Evolutionary conservation across 2,888 invertebrate genomes (phyloP), one percentile per base, ranked within the genome.

Genomic region (Caenorhabditis sp.): DNA sequence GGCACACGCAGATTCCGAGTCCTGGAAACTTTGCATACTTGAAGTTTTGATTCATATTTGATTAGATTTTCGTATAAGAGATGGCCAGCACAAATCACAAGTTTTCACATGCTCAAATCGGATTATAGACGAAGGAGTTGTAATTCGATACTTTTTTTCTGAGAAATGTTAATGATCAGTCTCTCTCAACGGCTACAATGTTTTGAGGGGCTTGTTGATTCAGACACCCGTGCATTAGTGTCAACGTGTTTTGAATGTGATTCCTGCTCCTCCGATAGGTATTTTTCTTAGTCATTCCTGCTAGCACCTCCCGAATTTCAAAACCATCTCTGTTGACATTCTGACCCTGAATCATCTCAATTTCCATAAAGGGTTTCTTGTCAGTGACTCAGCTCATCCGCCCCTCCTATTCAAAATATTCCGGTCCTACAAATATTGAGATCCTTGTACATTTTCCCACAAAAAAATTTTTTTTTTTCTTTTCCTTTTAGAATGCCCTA

Each of bases 311-410:
- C 35, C 46, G 26, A 22, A 30, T 65, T 65, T 65, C 56, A 56
- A 66, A 66, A 66, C 48, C 20, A 9, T 41, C 1, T 41, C 15
- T 66, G 27, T 68, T 70, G 48, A 48, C 39, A 52, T 50, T 45
- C 43, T 59, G 68, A 58, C 52, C 53, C 53, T 35, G 30, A 27
- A 24, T 59, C 55, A 45, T n/a, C n/a, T n/a, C n/a, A n/a, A n/a
- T 15, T 53, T 13, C 11, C 20, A 26, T 41, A 55, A 41, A 48
- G 1, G 22, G 9, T 39, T 45, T 55, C 30, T 20, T 11, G 22
- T 6, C n/a, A n/a, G 41, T 55, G 66, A 66, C 30, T 68, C 68
- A 68, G 41, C 22, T 66, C 48, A 55, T 55, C 48, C 56, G 30
- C 66, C 66, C 26, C 35, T 39, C 20, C 46, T 20, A 52, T 37